A percentile compares a stretch with the other conserved stretches of the same genome.
Conservation (phyloP, 2,113 vertebrate species). For the Syrrhaptes paradoxus region DNA sequence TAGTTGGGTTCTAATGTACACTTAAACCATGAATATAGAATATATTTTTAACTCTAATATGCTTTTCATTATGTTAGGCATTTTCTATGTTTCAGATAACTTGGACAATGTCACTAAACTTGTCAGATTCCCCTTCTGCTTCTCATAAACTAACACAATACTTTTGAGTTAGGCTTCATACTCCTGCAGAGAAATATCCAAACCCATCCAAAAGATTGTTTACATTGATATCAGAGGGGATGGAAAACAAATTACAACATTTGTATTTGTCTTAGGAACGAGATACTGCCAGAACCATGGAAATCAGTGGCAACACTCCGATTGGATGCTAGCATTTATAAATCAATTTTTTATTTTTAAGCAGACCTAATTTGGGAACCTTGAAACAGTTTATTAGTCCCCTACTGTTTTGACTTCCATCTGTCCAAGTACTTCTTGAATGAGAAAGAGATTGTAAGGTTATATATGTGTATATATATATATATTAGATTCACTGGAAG, state of each 20-base stretch:
- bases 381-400: constrained; percentile 26
- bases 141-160: constrained; percentile 15
- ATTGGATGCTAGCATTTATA: neutral
- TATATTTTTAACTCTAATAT: neutral
- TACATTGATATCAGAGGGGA: constrained; percentile 41
- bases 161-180: neutral
- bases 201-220: constrained; percentile 31
- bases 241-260: constrained; percentile 47
- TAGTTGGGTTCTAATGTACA: neutral
- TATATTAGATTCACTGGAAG: neutral
- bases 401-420: constrained; percentile 14
- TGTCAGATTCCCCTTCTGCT: constrained; percentile 29
- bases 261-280: constrained; percentile 30
- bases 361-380: constrained; percentile 13
- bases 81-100: neutral
- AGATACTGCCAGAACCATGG: constrained; percentile 18
- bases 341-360: constrained; percentile 37
- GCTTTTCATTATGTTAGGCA: neutral
- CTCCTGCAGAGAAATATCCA: neutral
- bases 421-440: neutral
- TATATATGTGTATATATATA: neutral
- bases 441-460: neutral
- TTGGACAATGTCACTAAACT: neutral
- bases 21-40: neutral
- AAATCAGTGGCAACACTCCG: neutral